A percentile compares a stretch with the other conserved stretches of the same genome.
phyloP scores from a whole-genome alignment of 2,113 vertebrate genomes.

The Onychostoma macrolepis region DNA sequence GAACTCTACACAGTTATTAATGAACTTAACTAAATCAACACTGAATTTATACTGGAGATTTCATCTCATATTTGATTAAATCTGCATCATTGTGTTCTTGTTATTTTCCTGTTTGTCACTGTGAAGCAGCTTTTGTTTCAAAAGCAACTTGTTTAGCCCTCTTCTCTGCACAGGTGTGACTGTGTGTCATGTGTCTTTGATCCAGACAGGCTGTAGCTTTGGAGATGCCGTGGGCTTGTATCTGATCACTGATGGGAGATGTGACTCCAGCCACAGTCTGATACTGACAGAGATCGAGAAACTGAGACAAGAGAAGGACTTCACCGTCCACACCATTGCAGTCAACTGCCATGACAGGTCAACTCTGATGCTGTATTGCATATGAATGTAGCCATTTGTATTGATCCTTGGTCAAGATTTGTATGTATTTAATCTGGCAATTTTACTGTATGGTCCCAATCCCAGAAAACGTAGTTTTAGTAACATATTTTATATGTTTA shows the following conservation, averaged over 20 bases:
- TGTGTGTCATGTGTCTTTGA: slow-evolving; percentile 25
- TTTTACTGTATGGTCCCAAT: background rate
- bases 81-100: too few relatives aligned
- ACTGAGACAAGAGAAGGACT: slow-evolving; percentile 60
- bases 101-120: too few relatives aligned
- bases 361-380: background rate
- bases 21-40: too few relatives aligned
- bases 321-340: slow-evolving; percentile 79
- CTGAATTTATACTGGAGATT: too few relatives aligned
- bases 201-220: slow-evolving; percentile 76
- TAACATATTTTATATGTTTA: background rate
- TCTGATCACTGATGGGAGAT: slow-evolving; percentile 81
- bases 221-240: slow-evolving; percentile 75
- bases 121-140: too few relatives aligned
- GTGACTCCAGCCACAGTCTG: slow-evolving; percentile 77
- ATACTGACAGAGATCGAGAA: slow-evolving; percentile 71
- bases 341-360: slow-evolving; percentile 77
- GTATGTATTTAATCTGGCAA: background rate
- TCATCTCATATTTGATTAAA: too few relatives aligned
- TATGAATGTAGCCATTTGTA: background rate
- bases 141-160: too few relatives aligned
- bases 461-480: background rate
- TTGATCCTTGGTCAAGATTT: background rate
- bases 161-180: background rate
- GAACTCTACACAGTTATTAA: too few relatives aligned